phyloP scores from a whole-genome alignment of 1,140 invertebrate genomes.

The Vollenhovia emeryi region DNA sequence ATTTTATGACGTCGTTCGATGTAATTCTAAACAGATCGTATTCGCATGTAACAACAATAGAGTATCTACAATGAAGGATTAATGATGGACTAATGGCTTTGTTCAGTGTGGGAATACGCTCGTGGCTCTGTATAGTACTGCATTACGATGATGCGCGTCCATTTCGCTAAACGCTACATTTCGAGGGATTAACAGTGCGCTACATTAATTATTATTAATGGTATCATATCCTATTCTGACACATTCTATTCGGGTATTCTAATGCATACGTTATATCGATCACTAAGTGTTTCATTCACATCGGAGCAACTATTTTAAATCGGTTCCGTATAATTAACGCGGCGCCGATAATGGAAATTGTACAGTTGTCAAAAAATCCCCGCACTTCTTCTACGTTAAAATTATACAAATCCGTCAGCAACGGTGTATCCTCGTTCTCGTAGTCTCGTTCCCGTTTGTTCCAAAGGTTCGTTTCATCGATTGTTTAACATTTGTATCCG shows the following conservation, averaged over 20 bases:
- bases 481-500: neutral
- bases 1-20: conserved; percentile 45
- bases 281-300: conserved; percentile 50
- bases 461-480: neutral
- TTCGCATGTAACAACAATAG: conserved; percentile 39
- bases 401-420: neutral
- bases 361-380: neutral
- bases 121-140: conserved; percentile 52
- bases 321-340: neutral
- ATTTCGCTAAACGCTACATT: conserved; percentile 60
- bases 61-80: conserved; percentile 61
- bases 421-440: neutral
- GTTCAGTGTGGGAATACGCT: conserved; percentile 55
- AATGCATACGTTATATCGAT: conserved; percentile 48
- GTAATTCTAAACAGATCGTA: conserved; percentile 60
- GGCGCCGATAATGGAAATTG: neutral
- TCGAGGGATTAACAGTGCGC: conserved; percentile 58
- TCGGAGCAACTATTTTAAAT: conserved; percentile 38
- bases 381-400: neutral
- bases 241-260: conserved; percentile 60
- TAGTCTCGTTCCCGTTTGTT: neutral
- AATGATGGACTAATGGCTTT: conserved; percentile 61
- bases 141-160: conserved; percentile 58
- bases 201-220: conserved; percentile 62
- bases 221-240: conserved; percentile 61